Percentiles rank a stretch among this genome's conserved stretches.
phyloP scores from a whole-genome alignment of 2,888 invertebrate species.

The Lithosia quadra region DNA sequence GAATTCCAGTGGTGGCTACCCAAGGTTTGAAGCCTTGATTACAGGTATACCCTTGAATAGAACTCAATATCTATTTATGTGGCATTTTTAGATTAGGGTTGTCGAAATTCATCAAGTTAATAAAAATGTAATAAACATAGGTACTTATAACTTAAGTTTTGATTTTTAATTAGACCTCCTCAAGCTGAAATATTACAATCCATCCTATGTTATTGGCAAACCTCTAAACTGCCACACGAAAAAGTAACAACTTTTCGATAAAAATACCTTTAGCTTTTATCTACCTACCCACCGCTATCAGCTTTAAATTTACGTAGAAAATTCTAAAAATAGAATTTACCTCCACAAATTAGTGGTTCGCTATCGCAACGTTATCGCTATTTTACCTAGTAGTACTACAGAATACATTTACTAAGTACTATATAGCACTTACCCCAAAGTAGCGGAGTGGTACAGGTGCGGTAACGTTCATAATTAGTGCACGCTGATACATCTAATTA shows the following conservation, averaged over 20 bases:
- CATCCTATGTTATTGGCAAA: too few relatives aligned
- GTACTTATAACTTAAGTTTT: too few relatives aligned
- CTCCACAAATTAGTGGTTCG: conserved; percentile 26
- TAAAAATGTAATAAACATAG: too few relatives aligned
- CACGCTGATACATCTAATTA: conserved; percentile 51
- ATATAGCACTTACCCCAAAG: not conserved
- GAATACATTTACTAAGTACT: not conserved
- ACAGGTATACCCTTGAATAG: too few relatives aligned
- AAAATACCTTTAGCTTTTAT: not conserved
- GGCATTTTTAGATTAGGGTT: not conserved
- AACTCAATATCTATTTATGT: too few relatives aligned
- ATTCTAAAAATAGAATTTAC: conserved; percentile 16
- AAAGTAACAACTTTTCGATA: not conserved
- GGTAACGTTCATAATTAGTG: conserved; percentile 50
- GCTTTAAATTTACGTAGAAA: not conserved
- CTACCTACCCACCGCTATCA: not conserved
- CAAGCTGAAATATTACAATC: too few relatives aligned
- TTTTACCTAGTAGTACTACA: conserved; percentile 15
- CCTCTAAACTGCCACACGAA: too few relatives aligned
- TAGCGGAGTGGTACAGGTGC: conserved; percentile 45
- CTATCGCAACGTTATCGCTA: conserved; percentile 12
- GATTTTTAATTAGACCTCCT: too few relatives aligned
- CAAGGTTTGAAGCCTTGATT: too few relatives aligned
- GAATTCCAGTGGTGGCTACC: too few relatives aligned
- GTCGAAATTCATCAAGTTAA: not conserved